A percentile compares a stretch with the other conserved stretches of the same genome.
Conservation (phyloP, 2,888 invertebrate genomes). For the Heliconius sara region DNA sequence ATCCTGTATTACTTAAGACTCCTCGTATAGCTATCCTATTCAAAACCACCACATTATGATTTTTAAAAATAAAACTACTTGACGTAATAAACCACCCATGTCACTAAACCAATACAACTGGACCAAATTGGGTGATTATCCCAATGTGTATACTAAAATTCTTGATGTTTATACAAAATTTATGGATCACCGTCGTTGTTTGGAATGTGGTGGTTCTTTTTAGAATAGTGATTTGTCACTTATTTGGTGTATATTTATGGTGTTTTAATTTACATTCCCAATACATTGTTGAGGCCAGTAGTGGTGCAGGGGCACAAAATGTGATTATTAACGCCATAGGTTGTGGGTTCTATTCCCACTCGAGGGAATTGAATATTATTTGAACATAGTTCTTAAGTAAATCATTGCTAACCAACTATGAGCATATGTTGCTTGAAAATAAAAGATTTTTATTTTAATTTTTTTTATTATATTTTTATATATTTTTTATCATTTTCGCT, state of each 20-base stretch:
- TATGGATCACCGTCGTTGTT: background rate
- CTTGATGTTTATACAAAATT: constrained; percentile 7
- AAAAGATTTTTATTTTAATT: no score
- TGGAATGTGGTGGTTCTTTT: background rate
- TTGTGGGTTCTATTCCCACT: background rate
- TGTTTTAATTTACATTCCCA: constrained; percentile 55
- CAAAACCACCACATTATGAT: background rate
- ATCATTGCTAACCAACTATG: no score
- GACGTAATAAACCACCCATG: constrained; percentile 14
- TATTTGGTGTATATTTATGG: constrained; percentile 44
- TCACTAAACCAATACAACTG: background rate
- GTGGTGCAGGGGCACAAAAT: no score
- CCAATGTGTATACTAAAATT: background rate
- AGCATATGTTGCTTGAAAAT: no score
- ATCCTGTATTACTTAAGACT: no score
- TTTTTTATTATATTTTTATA: no score
- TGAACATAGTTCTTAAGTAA: no score
- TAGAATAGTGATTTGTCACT: constrained; percentile 5
- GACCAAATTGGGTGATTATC: constrained; percentile 9
- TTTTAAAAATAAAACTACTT: constrained; percentile 11
- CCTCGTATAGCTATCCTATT: background rate
- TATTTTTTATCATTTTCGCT: no score
- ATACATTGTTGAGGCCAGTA: background rate
- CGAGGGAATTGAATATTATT: no score
- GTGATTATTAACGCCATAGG: no score